Evolutionary conservation across 2,113 vertebrate genomes (phyloP), one percentile per base, ranked within the genome.

Genomic region (Okapia johnstoni): DNA sequence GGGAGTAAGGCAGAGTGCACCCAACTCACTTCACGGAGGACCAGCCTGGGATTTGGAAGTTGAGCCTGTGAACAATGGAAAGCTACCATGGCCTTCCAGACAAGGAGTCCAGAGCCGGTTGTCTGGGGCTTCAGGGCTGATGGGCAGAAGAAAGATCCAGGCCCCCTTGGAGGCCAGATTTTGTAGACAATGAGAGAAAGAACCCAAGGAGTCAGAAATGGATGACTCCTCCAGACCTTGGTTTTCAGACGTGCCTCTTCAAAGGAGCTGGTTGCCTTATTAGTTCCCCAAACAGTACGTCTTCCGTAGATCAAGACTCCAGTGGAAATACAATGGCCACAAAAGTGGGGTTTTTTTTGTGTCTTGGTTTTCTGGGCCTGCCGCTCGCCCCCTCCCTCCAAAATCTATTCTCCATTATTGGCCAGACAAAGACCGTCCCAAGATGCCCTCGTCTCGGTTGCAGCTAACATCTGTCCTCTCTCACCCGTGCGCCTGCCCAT

Each of bases 371-470:
- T 97, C 96, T 90, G 94, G 96, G 91, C 66, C 94, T 89, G 93
- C 88, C 87, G 40, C 58, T 36, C 26, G 33, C 60, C 93, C 11
- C 61, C 83, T 10, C 88, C 93, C 81, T 26, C 96, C 95, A 30
- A 58, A 23, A 66, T 36, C 95, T 76, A 2, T 84, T 95, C 95
- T 93, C 97, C 96, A 97, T 98, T 98, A 90, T 94, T 61, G 97
- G 93, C 73, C 84, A 98, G 96, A 98, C 98, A 98, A 98, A 98
- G 97, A 95, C 87, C 89, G 21, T 96, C 96, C 96, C 97, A 66
- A 95, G 98, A 87, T 52, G 95, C 95, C 92, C 11, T 4, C 40
- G 26, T 94, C 96, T 84, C 96, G 4, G 10, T 73, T 52, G 80
- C 57, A 86, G 97, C 87, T 21, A 63, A 55, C 88, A 90, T 96